phyloP scores from a whole-genome alignment of 2,888 invertebrate genomes.

The Sarcophaga subvicina region DNA sequence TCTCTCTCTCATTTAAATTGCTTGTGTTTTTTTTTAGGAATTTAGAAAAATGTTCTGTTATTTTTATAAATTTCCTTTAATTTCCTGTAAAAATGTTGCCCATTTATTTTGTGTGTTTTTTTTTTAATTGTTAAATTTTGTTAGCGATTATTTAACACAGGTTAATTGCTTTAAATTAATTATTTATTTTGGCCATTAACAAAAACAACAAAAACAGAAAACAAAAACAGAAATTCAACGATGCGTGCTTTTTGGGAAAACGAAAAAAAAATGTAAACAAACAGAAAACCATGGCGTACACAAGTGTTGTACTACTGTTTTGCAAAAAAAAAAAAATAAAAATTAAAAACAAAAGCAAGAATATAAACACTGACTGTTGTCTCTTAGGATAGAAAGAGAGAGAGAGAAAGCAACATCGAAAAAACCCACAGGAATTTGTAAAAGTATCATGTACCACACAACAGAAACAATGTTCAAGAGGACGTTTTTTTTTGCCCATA shows the following conservation, averaged over 20 bases:
- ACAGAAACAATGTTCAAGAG: slow-evolving; percentile 20
- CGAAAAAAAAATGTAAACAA: slow-evolving; percentile 15
- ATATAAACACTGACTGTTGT: background rate
- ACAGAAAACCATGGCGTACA: background rate
- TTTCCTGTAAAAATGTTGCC: background rate
- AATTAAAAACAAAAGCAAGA: slow-evolving; percentile 11
- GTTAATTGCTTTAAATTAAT: slow-evolving; percentile 81
- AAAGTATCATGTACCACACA: slow-evolving; percentile 59
- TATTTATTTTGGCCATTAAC: slow-evolving; percentile 78
- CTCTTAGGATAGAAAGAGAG: background rate
- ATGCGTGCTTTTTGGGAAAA: slow-evolving; percentile 40
- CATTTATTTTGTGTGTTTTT: background rate
- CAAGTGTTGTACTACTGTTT: background rate
- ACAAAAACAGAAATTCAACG: slow-evolving; percentile 50
- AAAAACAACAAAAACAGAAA: slow-evolving; percentile 33
- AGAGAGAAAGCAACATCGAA: slow-evolving; percentile 7
- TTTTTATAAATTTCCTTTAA: slow-evolving; percentile 9
- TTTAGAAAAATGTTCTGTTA: background rate
- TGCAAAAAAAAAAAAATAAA: background rate
- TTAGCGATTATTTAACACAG: slow-evolving; percentile 66
- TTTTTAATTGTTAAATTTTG: slow-evolving; percentile 14
- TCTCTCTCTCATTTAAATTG: background rate
- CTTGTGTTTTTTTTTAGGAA: background rate
- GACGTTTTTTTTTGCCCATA: slow-evolving; percentile 39
- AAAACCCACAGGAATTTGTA: slow-evolving; percentile 60